Evolutionary conservation across 2,888 invertebrate species (phyloP).

Genomic region (Tortrix viridana): DNA sequence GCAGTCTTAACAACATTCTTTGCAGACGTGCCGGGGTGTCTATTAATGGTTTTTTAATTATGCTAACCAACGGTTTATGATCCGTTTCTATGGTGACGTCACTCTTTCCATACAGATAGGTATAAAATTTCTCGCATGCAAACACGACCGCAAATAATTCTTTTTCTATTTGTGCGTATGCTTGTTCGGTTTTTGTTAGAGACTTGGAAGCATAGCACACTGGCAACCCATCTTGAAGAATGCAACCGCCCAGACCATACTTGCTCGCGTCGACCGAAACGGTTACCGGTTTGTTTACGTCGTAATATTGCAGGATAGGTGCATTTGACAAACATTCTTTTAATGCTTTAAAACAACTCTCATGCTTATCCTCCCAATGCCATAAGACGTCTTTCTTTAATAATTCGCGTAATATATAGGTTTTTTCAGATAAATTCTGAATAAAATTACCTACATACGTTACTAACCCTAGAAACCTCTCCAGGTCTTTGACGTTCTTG

Average conservation of each 20-base stretch:
- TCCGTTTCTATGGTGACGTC: constrained; percentile 29
- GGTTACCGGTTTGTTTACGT: constrained; percentile 30
- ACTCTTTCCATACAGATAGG: constrained; percentile 18
- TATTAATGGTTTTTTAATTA: constrained; percentile 41
- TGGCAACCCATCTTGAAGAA: constrained; percentile 39
- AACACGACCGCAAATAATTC: constrained; percentile 10
- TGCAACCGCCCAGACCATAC: constrained; percentile 39
- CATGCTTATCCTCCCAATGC: constrained; percentile 32
- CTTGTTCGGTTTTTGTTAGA: constrained; percentile 1
- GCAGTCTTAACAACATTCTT: constrained; percentile 38
- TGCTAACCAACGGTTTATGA: constrained; percentile 29
- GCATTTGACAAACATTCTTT: constrained; percentile 19
- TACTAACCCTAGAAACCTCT: constrained; percentile 38
- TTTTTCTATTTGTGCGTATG: constrained; percentile 3
- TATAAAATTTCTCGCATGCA: constrained; percentile 21
- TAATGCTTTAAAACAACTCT: constrained; percentile 21
- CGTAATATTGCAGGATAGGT: constrained; percentile 38
- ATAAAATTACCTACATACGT: constrained; percentile 41
- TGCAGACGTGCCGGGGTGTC: constrained; percentile 36
- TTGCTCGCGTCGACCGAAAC: constrained; percentile 40
- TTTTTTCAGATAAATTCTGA: constrained; percentile 31
- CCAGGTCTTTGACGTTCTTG: constrained; percentile 37
- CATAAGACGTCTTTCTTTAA: constrained; percentile 37
- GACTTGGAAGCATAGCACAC: background rate
- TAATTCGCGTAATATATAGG: constrained; percentile 32